phyloP scores from a whole-genome alignment of 2,888 invertebrate genomes.

The Cantharis flavilabris region DNA sequence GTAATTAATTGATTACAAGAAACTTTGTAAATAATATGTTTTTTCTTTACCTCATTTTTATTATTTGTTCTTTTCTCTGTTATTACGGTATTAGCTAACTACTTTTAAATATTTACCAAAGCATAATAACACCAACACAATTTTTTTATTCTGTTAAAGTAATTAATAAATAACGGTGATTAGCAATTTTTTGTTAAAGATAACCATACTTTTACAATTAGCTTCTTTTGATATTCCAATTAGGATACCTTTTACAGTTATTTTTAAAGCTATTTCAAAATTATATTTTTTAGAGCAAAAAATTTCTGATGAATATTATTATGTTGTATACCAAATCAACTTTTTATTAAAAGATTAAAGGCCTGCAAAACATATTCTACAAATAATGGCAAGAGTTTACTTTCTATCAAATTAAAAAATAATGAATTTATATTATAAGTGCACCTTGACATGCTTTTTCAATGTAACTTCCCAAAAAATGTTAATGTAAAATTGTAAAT shows the following conservation, averaged over 20 bases:
- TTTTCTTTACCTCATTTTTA: not conserved
- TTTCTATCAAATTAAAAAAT: not conserved
- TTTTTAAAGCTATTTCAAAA: not conserved
- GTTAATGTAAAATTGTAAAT: no score
- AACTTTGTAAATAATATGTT: constrained; percentile 12
- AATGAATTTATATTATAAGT: not conserved
- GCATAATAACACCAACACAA: not conserved
- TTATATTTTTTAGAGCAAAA: not conserved
- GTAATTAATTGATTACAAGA: constrained; percentile 14
- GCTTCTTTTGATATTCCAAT: not conserved
- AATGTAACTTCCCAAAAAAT: no score
- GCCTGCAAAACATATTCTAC: not conserved
- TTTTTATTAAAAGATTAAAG: not conserved
- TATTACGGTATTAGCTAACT: not conserved
- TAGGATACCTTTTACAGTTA: not conserved
- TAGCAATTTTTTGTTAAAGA: not conserved
- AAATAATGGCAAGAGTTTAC: not conserved
- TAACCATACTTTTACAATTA: not conserved
- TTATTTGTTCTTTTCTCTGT: not conserved
- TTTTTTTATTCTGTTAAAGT: not conserved
- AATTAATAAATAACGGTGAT: not conserved
- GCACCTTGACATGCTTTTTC: no score
- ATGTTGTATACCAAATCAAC: not conserved
- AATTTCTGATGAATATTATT: not conserved
- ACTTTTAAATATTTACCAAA: not conserved